Evolutionary conservation across 2,888 invertebrate genomes (phyloP), one percentile per base, ranked within the genome.

Genomic region (Busseola fusca): DNA sequence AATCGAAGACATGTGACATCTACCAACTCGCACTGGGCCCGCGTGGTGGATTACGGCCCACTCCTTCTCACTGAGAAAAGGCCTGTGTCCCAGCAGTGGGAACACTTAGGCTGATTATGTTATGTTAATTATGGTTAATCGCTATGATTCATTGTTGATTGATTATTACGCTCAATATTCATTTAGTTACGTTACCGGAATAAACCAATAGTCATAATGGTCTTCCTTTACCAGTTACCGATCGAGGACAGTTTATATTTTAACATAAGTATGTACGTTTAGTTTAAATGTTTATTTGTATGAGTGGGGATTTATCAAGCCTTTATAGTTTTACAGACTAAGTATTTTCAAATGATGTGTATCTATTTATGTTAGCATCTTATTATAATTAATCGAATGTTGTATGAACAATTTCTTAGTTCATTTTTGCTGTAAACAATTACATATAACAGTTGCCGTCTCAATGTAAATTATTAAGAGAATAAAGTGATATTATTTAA

Each of bases 171-270:
- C 87, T 89, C 87, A 88, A 87, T 76, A 64, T 72, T 76, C 65
- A 80, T 65, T 84, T 84, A 87, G 83, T 79, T 86, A 82, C 85
- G 94, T 94, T 94, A 94, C 94, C 93, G 87, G 82, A 81, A 84
- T 80, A 77, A 85, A 83, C 87, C 85, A 87, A 84, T 87, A 86
- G 80, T 86, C 84, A 81, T 80, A 60, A 81, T 85, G 82, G 91
- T 94, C 93, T 93, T 93, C 93, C 92, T 86, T 89, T 81, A 81
- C 74, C 81, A 93, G 93, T 94, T 94, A 94, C 94, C 93, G 87
- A 82, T 73, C 48, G 75, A 86, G 85, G 85, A 86, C 86, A 90
- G 74, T 79, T 75, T 76, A 74, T 77, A 60, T 65, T 73, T 65
- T 40, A 73, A 78, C 54, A 67, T 72, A 77, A 14, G 50, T 7